A percentile compares a stretch with the other conserved stretches of the same genome.
Conservation (phyloP, 2,888 invertebrate genomes). For the Stramonita haemastoma region DNA sequence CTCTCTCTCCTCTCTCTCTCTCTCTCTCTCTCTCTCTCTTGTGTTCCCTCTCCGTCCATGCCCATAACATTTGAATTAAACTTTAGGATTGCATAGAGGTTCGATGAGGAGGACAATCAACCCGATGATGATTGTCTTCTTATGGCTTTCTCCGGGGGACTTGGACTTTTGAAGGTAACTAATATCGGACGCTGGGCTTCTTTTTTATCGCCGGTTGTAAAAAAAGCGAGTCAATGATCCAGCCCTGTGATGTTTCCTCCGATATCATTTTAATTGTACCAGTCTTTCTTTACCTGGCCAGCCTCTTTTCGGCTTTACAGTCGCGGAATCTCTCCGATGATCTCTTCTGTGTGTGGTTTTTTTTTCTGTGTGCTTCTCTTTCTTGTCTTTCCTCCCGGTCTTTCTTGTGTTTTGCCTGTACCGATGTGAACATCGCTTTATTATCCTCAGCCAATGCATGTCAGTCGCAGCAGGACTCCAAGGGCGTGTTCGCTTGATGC, state of each 20-base stretch:
- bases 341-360: neutral
- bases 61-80: conserved; percentile 37
- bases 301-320: conserved; percentile 22
- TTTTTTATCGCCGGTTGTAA: conserved; percentile 24
- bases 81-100: conserved; percentile 35
- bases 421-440: neutral
- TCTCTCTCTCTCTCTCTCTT: neutral
- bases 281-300: conserved; percentile 19
- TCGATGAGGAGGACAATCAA: conserved; percentile 32
- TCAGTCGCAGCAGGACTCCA: neutral
- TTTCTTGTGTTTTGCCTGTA: neutral
- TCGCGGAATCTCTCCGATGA: neutral
- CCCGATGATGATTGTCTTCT: conserved; percentile 31
- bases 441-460: neutral
- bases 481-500: conserved; percentile 16
- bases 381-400: neutral
- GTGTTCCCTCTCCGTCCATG: neutral
- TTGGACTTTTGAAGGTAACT: conserved; percentile 26
- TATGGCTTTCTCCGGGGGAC: neutral
- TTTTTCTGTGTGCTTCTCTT: neutral
- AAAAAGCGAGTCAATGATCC: neutral
- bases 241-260: neutral
- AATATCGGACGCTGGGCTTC: neutral
- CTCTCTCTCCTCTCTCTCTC: neutral
- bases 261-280: conserved; percentile 35